Conservation (phyloP, 2,888 invertebrate genomes). For the Calameuta filiformis region DNA sequence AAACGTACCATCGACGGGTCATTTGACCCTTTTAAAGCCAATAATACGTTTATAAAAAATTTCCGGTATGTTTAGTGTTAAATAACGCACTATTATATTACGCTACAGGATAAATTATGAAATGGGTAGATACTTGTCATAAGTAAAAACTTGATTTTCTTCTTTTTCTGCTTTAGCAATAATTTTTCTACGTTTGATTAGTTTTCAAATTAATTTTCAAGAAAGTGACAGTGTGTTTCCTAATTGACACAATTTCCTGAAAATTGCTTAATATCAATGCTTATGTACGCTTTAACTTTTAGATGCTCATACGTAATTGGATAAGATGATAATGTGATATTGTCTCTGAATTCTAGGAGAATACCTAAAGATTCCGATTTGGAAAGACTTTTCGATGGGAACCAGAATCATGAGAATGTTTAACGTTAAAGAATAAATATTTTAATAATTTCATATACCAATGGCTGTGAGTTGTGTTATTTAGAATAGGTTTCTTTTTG, state of each 20-base stretch:
- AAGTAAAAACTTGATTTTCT: background rate
- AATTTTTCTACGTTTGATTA: background rate
- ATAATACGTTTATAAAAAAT: too few relatives aligned
- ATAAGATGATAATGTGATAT: background rate
- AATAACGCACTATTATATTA: background rate
- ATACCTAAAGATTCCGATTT: background rate
- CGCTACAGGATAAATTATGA: background rate
- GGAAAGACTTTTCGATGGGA: background rate
- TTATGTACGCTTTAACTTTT: background rate
- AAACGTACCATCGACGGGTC: too few relatives aligned
- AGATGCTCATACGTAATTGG: too few relatives aligned
- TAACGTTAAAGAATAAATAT: background rate
- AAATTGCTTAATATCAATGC: background rate
- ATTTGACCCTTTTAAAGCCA: too few relatives aligned
- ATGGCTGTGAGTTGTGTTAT: background rate
- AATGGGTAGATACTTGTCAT: background rate
- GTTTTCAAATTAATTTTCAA: background rate
- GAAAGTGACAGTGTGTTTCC: background rate
- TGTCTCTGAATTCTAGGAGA: background rate
- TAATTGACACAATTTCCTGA: background rate
- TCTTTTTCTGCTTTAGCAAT: background rate
- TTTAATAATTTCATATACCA: background rate
- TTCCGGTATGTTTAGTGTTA: too few relatives aligned
- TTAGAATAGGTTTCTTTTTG: background rate
- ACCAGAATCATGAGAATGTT: background rate